Evolutionary conservation across 64 coral and sea anemone genomes (phyloP).

Genomic region (Actinia equina): DNA sequence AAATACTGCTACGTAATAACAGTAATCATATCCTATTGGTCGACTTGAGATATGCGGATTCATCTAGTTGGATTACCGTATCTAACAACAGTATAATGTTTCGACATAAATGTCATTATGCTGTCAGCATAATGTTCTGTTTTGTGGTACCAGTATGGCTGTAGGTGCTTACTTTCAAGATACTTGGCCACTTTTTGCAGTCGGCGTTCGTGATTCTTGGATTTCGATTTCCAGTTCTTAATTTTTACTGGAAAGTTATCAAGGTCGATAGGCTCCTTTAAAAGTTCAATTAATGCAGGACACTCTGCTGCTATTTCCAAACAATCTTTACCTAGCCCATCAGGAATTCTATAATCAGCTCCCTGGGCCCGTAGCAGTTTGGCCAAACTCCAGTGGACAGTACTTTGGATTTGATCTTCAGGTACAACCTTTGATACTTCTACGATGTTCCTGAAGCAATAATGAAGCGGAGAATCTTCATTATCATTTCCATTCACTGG

Average conservation of each 20-base stretch:
- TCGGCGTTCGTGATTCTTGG: slow-evolving; percentile 14
- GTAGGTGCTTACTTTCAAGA: not conserved
- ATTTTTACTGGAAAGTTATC: slow-evolving; percentile 10
- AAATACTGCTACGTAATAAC: too few relatives aligned
- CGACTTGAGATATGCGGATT: too few relatives aligned
- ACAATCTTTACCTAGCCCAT: not conserved
- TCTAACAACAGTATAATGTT: too few relatives aligned
- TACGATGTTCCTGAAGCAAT: not conserved
- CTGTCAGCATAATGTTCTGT: too few relatives aligned
- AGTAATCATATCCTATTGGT: too few relatives aligned
- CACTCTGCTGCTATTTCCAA: not conserved
- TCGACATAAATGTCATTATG: too few relatives aligned
- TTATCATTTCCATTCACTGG: not conserved
- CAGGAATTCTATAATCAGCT: not conserved
- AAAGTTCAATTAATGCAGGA: not conserved
- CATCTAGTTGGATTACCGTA: too few relatives aligned
- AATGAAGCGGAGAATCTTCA: not conserved
- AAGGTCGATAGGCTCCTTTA: not conserved
- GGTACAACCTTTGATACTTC: not conserved
- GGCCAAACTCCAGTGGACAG: not conserved
- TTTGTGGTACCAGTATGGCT: slow-evolving; percentile 30
- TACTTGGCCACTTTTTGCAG: slow-evolving; percentile 22
- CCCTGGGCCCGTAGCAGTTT: not conserved
- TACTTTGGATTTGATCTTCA: not conserved
- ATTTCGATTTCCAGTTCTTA: slow-evolving; percentile 21